These are phyloP conservation scores for Corynorhinus townsendii DNA, from an alignment of 2,113 vertebrate genomes.

Conservation along the genomic window DNA sequence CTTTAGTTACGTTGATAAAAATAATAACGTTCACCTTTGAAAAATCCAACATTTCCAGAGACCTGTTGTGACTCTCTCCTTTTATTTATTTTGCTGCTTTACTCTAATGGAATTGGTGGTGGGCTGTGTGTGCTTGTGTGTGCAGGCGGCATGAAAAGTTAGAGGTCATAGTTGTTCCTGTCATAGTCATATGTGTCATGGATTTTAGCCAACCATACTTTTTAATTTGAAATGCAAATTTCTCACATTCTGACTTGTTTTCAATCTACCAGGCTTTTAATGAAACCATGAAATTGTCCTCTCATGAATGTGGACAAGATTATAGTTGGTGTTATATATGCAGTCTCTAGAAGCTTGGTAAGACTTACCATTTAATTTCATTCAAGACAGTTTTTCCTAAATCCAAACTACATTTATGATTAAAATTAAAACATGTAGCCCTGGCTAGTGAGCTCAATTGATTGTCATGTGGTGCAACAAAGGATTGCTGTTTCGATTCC, in stretches of 20 bases:
- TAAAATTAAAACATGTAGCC: neutral
- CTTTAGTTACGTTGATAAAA: neutral
- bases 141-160: fast-evolving
- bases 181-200: neutral
- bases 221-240: neutral
- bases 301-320: neutral
- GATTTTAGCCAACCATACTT: neutral
- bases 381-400: neutral
- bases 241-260: neutral
- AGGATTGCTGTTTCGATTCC: neutral
- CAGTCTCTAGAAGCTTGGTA: neutral
- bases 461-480: neutral
- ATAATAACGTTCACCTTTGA: neutral
- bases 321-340: neutral
- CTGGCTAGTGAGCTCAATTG: neutral
- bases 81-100: neutral
- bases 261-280: neutral
- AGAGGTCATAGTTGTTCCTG: neutral
- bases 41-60: neutral
- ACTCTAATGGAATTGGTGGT: neutral
- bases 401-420: neutral
- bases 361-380: neutral
- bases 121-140: neutral
- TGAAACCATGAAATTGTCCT: neutral
- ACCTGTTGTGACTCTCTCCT: neutral